Percentiles rank a stretch among this genome's conserved stretches.
Evolutionary conservation across 2,888 invertebrate genomes (phyloP).

Genomic region (Vandiemenella viatica): DNA sequence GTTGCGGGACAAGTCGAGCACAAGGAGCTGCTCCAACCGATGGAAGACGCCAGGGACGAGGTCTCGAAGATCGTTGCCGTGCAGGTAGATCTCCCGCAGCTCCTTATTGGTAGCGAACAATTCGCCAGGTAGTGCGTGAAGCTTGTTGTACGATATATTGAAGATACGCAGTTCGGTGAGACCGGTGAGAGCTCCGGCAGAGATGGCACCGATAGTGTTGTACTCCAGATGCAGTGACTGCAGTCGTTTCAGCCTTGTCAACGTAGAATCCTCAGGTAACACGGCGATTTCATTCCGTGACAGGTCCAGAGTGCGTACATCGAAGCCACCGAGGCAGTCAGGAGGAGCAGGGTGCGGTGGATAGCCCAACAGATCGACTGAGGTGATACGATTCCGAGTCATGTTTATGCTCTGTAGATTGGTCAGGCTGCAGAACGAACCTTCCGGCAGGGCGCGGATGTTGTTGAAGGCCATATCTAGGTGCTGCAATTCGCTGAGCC

Average conservation of each 20-base stretch:
- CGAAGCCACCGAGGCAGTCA: slow-evolving; percentile 45
- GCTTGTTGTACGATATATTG: slow-evolving; percentile 73
- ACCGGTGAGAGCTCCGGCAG: slow-evolving; percentile 62
- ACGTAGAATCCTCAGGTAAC: slow-evolving; percentile 56
- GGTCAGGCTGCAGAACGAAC: slow-evolving; percentile 61
- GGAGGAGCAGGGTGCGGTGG: slow-evolving; percentile 17
- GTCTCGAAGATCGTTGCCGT: slow-evolving; percentile 70
- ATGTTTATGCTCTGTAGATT: slow-evolving; percentile 71
- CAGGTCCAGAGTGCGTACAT: slow-evolving; percentile 61
- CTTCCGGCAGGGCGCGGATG: slow-evolving; percentile 62
- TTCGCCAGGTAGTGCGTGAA: slow-evolving; percentile 65
- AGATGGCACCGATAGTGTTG: slow-evolving; percentile 67
- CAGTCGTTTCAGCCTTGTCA: slow-evolving; percentile 59
- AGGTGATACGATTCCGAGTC: slow-evolving; percentile 67
- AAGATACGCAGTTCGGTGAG: slow-evolving; percentile 63
- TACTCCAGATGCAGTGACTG: slow-evolving; percentile 66
- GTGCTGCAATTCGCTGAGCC: slow-evolving; percentile 61
- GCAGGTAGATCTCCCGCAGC: slow-evolving; percentile 65
- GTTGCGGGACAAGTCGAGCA: slow-evolving; percentile 71
- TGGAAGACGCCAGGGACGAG: slow-evolving; percentile 71
- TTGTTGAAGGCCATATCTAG: slow-evolving; percentile 74
- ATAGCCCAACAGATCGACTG: slow-evolving; percentile 61
- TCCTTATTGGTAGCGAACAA: slow-evolving; percentile 69
- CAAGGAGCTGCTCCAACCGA: slow-evolving; percentile 65
- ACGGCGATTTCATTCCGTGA: slow-evolving; percentile 64